Percentiles rank a stretch among this genome's conserved stretches.
Evolutionary conservation across 2,888 invertebrate genomes (phyloP).

Genomic region (Amphipoea oculea): DNA sequence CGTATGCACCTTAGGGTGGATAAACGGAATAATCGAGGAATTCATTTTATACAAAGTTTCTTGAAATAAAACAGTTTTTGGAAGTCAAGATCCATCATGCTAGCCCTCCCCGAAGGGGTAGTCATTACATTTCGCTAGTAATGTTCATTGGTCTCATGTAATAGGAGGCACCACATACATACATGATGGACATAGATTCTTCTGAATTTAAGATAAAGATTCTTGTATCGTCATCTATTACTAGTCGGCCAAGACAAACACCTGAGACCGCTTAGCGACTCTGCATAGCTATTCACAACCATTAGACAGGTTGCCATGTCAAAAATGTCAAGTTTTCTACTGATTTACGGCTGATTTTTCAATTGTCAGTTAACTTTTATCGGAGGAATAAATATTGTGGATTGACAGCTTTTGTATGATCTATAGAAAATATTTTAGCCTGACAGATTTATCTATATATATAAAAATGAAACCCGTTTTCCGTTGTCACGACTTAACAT

Average conservation of each 20-base stretch:
- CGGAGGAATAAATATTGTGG: too few relatives aligned
- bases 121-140: not conserved
- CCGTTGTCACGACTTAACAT: too few relatives aligned
- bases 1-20: not conserved
- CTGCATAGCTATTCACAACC: not conserved
- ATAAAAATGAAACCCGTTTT: too few relatives aligned
- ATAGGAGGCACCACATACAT: not conserved
- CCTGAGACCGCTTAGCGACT: not conserved
- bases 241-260: not conserved
- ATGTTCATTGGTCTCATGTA: not conserved
- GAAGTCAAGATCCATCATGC: not conserved
- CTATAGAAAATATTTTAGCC: too few relatives aligned
- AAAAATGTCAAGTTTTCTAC: too few relatives aligned
- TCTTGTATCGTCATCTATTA: not conserved
- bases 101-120: not conserved
- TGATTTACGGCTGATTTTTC: too few relatives aligned
- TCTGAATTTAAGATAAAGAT: not conserved
- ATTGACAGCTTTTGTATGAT: too few relatives aligned
- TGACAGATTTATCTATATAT: too few relatives aligned
- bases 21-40: not conserved
- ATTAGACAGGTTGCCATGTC: not conserved
- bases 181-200: not conserved
- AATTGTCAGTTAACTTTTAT: too few relatives aligned
- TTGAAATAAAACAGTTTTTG: not conserved
- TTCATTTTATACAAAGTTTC: not conserved